Evolutionary conservation across 2,888 invertebrate species (phyloP).

Genomic region (Hedychridium roseum): DNA sequence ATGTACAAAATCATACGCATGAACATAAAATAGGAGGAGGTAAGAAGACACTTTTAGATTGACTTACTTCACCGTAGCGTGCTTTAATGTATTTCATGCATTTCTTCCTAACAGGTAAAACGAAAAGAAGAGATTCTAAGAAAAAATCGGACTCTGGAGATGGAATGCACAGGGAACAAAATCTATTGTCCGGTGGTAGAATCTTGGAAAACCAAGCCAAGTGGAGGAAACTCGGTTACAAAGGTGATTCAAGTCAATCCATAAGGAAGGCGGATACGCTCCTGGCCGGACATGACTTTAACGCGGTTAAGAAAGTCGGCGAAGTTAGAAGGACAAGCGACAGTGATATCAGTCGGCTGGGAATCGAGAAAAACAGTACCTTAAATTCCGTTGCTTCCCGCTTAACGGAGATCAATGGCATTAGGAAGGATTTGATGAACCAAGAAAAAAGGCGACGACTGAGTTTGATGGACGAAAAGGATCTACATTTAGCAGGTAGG

Average conservation of each 20-base stretch:
- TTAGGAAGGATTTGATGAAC: constrained; percentile 64
- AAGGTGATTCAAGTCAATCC: constrained; percentile 45
- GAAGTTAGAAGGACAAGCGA: constrained; percentile 66
- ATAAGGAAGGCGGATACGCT: constrained; percentile 66
- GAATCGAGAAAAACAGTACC: constrained; percentile 44
- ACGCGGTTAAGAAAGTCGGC: constrained; percentile 57
- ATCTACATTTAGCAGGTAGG: constrained; percentile 58
- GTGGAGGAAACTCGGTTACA: constrained; percentile 58
- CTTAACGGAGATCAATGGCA: constrained; percentile 68
- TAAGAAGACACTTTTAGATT: constrained; percentile 32
- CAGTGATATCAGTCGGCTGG: constrained; percentile 57
- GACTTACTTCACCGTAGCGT: not conserved
- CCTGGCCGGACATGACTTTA: constrained; percentile 61
- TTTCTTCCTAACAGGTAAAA: constrained; percentile 52
- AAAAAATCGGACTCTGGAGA: constrained; percentile 69
- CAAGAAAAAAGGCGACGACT: constrained; percentile 74
- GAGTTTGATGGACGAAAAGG: constrained; percentile 60
- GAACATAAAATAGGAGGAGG: constrained; percentile 63
- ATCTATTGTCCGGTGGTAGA: constrained; percentile 62
- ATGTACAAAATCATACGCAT: constrained; percentile 56
- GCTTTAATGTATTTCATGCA: constrained; percentile 1
- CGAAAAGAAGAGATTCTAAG: constrained; percentile 69
- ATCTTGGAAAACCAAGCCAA: constrained; percentile 60
- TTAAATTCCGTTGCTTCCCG: constrained; percentile 46
- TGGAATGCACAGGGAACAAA: constrained; percentile 65